A percentile compares a stretch with the other conserved stretches of the same genome.
phyloP scores from a whole-genome alignment of 2,113 vertebrate species.

The Macaca nemestrina region DNA sequence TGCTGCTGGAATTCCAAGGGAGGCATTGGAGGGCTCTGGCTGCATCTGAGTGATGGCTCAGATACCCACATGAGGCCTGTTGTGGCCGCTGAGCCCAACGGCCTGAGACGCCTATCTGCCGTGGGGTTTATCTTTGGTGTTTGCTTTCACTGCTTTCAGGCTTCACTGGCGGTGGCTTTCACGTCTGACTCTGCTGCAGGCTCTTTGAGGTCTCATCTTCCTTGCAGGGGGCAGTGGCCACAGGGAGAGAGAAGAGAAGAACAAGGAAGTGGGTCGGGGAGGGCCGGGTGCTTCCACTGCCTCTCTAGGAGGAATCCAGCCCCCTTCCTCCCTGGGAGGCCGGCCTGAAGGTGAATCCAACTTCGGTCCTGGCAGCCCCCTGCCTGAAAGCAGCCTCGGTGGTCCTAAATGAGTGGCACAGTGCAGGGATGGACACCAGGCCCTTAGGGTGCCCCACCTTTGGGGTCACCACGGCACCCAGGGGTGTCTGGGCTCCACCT shows the following conservation, averaged over 20 bases:
- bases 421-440: neutral
- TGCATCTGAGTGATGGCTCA: neutral
- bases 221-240: neutral
- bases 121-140: neutral
- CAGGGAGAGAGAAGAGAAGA: slow-evolving; percentile 62
- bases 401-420: neutral
- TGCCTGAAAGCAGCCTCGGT: rapidly evolving
- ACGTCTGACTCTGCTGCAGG: neutral
- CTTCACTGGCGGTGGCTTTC: neutral
- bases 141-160: slow-evolving; percentile 53
- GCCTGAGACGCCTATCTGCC: slow-evolving; percentile 35
- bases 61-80: slow-evolving; percentile 45
- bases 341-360: too few relatives aligned
- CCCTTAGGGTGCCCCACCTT: too few relatives aligned
- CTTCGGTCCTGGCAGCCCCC: neutral
- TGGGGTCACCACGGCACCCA: neutral
- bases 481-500: neutral
- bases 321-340: too few relatives aligned
- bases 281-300: neutral
- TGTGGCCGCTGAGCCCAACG: neutral
- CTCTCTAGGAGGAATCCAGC: neutral
- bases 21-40: slow-evolving; percentile 32
- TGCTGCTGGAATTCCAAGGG: slow-evolving; percentile 45
- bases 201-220: neutral
- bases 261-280: neutral